Base-by-base conservation (phyloP, 2,797 vertebrate genomes). In the Oophaga sylvatica region DNA sequence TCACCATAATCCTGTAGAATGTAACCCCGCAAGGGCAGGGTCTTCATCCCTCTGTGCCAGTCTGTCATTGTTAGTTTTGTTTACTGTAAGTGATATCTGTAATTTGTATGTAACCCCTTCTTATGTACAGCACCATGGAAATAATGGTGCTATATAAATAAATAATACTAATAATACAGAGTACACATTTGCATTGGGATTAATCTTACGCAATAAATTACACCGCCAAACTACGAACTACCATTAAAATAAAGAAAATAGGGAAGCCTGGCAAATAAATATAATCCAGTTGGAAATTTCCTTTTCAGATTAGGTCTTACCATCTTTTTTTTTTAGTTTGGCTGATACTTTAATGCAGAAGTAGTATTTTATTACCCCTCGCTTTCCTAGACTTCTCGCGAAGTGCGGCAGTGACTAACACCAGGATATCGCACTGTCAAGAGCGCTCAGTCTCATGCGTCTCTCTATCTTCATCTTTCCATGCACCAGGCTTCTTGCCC, bases 321-420 rank as follows among this genome's bases (percentile, higher is more conserved):
- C 31, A 56, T 29, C n/a, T 41, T 65, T 53, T 11, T 68, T 53
- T 53, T 68, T 65, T 65, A 78, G 71, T 59, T 35, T 83, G 87
- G 87, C 75, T 70, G 73, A 80, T 70, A 80, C 29, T 86, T 86
- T 80, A 80, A 80, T 71, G 19, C 77, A 71, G 77, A 80, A 22
- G 77, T 83, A 87, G 45, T 31, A 41, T 71, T 83, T 83, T 70
- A 60, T 75, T 59, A 62, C 73, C 20, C 29, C 48, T 71, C 53
- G 57, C 35, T 85, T 62, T 88, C 48, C 78, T 29, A 70, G 53
- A 20, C 65, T 82, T n/a, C 41, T 48, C 12, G 45, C 78, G 88
- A 77, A 85, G 77, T 87, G 79, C 59, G 65, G 84, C 70, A 81
- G 78, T 81, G 60, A 76, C 60, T 83, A 77, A 78, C 19, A 59